Evolutionary conservation across 2,113 vertebrate genomes (phyloP), one percentile per base, ranked within the genome.

Genomic region (Phycodurus eques): DNA sequence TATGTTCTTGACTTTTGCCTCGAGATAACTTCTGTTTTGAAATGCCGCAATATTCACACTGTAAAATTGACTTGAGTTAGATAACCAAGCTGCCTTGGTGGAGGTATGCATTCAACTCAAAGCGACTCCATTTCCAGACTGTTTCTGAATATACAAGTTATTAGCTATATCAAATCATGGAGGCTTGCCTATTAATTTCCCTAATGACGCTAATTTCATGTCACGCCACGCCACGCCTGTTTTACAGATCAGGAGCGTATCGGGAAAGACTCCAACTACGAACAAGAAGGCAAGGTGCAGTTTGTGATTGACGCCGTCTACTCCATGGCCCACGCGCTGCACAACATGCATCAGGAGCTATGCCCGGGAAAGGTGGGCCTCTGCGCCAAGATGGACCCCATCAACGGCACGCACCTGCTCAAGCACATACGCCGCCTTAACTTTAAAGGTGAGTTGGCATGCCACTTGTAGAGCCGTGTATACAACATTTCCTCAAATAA

Each of bases 211-310:
- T 39, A 0, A 39, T 35, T 33, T 35, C 12, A 35, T 4, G 27
- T 61, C 7, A 54, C 35, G 35, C 6, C 35, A 39, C 35, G n/a
- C 22, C n/a, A 9, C n/a, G 5, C 89, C 47, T n/a, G 0, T 86
- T 75, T 76, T 75, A 33, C 93, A 99, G 97, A 98, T 90, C 93
- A 97, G 0, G 97, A 99, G 86, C 92, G 96, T 76, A 99, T 98
- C 11, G 96, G 96, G 75, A 95, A 96, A 86, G 95, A 98, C 88
- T 98, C 96, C 0, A 86, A 93, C 0, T 99, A 98, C 0, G 97
- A 99, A 81, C 97, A 99, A 89, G 97, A 99, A 79, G 97, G 97
- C 71, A 99, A 99, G 80, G 97, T 98, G 47, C 96, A 98, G 85
- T 98, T 99, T 39, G 97, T 99, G 63, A 98, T 99, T 0, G 97